Base-by-base conservation (phyloP, 2,113 vertebrate species). In the Uria aalge region DNA sequence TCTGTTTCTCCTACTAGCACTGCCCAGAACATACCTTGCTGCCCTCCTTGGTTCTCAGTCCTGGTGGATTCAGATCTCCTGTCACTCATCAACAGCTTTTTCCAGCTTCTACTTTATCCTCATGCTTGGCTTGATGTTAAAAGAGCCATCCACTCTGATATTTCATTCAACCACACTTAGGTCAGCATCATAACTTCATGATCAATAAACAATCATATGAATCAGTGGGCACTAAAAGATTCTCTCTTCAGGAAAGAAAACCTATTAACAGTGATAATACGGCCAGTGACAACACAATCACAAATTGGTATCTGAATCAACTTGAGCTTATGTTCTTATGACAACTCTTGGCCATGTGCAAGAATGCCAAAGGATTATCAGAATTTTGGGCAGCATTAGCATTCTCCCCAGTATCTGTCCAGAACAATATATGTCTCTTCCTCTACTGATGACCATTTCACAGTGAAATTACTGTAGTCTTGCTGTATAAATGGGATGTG, bases 151-250 rank as follows among this genome's bases (percentile, higher is more conserved):
- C 60, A 78, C 67, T 87, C 45, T 84, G 59, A 55, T 52, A 92
- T 43, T 74, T 93, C 77, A 89, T 57, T 71, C 62, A 92, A 76
- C 21, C 59, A 80, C 29, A 56, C 55, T 88, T 60, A 50, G n/a
- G 76, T 74, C 91, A 89, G 56, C 62, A 90, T 69, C 41, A 5
- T 59, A 96, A 85, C 56, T 71, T 92, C 34, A 27, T 15, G 50
- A 92, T 84, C 88, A 95, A 92, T 88, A 86, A 88, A 48, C 27
- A 95, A 92, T 94, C 85, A 88, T 16, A 94, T 41, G 80, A 95
- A 83, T 86, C 84, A 96, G 64, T 9, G 60, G 74, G 24, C 83
- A 92, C 56, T 52, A 73, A 71, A 95, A 92, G 29, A 78, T n/a
- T 73, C 6, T 85, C n/a, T 89, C 93, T 88, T 90, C 53, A 73